Conservation (phyloP, 2,888 invertebrate species). For the Netelia melanura region DNA sequence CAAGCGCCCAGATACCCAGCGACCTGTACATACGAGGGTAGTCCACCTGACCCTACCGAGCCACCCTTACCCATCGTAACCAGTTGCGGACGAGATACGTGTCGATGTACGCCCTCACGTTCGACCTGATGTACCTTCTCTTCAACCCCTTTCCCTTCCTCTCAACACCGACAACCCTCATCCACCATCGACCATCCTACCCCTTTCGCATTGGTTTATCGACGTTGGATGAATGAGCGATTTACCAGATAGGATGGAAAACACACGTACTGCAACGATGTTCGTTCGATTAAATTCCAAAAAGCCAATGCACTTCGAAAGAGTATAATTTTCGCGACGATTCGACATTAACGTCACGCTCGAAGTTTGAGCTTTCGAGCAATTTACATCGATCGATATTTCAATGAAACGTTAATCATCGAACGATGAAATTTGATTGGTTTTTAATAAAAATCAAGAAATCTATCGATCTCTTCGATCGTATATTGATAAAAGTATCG, state of each 20-base stretch:
- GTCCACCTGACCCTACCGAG: slow-evolving; percentile 29
- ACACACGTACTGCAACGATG: slow-evolving; percentile 50
- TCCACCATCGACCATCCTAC: too few species aligned
- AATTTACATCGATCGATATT: neutral
- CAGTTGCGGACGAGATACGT: slow-evolving; percentile 56
- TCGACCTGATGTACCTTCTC: slow-evolving; percentile 32
- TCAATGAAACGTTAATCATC: neutral
- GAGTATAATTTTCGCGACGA: slow-evolving; percentile 47
- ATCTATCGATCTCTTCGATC: neutral
- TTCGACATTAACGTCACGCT: slow-evolving; percentile 24
- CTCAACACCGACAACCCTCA: neutral
- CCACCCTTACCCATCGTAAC: slow-evolving; percentile 56
- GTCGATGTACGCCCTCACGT: slow-evolving; percentile 61
- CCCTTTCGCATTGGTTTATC: neutral
- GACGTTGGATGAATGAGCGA: slow-evolving; percentile 61
- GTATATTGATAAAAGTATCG: neutral
- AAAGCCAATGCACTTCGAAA: slow-evolving; percentile 62
- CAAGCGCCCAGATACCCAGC: slow-evolving; percentile 37
- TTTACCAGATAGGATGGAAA: slow-evolving; percentile 33
- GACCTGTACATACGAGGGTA: slow-evolving; percentile 33
- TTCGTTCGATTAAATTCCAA: slow-evolving; percentile 64
- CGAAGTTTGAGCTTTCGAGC: neutral
- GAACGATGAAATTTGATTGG: neutral
- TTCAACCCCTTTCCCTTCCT: neutral
- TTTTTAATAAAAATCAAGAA: too few species aligned